Base-by-base conservation (phyloP, 2,888 invertebrate species). In the Callinectes sapidus region DNA sequence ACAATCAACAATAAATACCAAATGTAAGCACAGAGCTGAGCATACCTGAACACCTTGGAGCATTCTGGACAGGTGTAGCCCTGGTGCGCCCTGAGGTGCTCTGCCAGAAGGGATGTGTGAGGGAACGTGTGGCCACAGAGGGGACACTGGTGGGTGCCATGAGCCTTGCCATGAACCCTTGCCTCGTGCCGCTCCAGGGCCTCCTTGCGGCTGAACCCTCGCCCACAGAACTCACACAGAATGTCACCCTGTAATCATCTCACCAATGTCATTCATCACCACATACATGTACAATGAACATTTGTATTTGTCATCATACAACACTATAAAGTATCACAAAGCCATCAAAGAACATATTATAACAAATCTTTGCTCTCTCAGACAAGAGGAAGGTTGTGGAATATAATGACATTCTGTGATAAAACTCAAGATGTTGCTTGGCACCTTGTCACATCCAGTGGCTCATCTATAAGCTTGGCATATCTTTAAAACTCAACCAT, bases 201-300 rank as follows among this genome's bases (percentile, higher is more conserved):
- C 55, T 93, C 93, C 87, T 93, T 93, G 6, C 93, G 48, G 86
- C 93, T 93, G 90, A 91, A 93, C 42, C 89, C 87, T 10, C 91
- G 77, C 8, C 93, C 93, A 89, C 93, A 93, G 10, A 77, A 42
- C 10, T 93, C 93, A 91, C 93, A 93, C 28, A 93, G 87, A 14
- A 86, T 85, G 23, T 54, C 42, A 5, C 61, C 54, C 91, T 93
- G 42, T 35, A 89, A 42, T 55, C 86, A 86, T 86, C 32, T 5
- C 54, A 61, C n/a, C 48, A 48, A 18, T 10, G 28, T 35, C 35
- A 35, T 32, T 0, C 28, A 10, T 13, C 77, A 81, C 32, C 39
- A 35, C 77, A 77, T 39, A 81, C 81, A 81, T 10, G 8, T 6
- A 81, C 18, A 32, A 32, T 2, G 3, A 81, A 81, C 18, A 35